Conservation (phyloP, 2,888 invertebrate species). For the Drosophila flavopinicola region DNA sequence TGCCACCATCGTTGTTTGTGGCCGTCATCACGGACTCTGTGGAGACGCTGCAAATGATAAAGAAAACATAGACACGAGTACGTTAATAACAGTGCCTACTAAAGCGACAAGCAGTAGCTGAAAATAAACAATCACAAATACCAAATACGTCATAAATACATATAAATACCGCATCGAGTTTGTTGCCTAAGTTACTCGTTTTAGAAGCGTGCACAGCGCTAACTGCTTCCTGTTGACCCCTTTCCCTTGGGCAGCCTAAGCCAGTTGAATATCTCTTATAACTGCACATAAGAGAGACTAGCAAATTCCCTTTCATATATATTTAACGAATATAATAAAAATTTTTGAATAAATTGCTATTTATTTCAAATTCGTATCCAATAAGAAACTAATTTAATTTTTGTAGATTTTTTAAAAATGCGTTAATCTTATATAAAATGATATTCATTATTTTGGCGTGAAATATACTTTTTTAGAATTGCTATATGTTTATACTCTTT, state of each 20-base stretch:
- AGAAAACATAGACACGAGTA: slow-evolving; percentile 7
- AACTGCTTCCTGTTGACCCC: slow-evolving; percentile 36
- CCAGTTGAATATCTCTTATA: slow-evolving; percentile 10
- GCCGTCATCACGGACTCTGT: slow-evolving; percentile 82
- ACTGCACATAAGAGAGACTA: slow-evolving; percentile 8
- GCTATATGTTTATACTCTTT: no score
- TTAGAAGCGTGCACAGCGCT: slow-evolving; percentile 27
- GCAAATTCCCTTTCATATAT: background rate
- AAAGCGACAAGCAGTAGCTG: slow-evolving; percentile 1
- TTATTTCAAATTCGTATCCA: no score
- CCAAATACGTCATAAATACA: slow-evolving; percentile 1
- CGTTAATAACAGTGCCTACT: slow-evolving; percentile 1
- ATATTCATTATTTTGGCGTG: no score
- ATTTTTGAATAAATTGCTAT: no score
- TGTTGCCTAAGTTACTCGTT: slow-evolving; percentile 61
- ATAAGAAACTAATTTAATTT: no score
- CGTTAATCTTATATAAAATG: no score
- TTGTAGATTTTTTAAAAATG: no score
- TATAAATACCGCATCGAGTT: slow-evolving; percentile 40
- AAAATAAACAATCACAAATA: background rate
- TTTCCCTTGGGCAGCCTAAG: background rate
- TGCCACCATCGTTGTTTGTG: slow-evolving; percentile 83
- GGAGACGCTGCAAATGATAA: slow-evolving; percentile 77
- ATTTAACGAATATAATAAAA: no score
- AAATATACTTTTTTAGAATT: no score